These are phyloP conservation scores for Chromoteleia sp. DNA, from an alignment of 2,888 invertebrate species.

Conservation along the genomic window DNA sequence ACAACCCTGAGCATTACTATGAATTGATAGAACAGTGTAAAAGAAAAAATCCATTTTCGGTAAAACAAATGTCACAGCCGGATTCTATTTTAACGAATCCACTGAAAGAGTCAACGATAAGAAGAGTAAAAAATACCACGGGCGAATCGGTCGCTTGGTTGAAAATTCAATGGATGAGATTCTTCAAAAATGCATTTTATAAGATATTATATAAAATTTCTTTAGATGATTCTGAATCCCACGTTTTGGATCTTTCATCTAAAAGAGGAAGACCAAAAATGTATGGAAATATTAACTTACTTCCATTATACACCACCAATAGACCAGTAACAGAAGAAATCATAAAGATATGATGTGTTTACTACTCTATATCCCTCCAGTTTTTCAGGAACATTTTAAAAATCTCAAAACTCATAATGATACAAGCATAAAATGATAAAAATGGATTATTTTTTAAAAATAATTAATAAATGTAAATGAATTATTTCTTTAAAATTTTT, in stretches of 20 bases:
- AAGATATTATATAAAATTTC: constrained; percentile 55
- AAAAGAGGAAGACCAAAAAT: not conserved
- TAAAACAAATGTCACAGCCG: no score
- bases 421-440: not conserved
- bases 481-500: not conserved
- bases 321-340: constrained; percentile 29
- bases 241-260: no score
- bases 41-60: not conserved
- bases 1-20: constrained; percentile 37
- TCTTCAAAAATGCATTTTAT: constrained; percentile 43
- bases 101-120: constrained; percentile 29
- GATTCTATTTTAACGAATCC: not conserved
- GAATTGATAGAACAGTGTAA: not conserved
- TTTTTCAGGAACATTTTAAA: not conserved
- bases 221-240: constrained; percentile 42
- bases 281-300: constrained; percentile 5
- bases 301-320: constrained; percentile 30
- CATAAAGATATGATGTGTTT: not conserved
- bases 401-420: not conserved
- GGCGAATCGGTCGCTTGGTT: constrained; percentile 57
- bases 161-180: constrained; percentile 38
- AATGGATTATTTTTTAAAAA: constrained; percentile 1
- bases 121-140: constrained; percentile 45
- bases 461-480: not conserved
- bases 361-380: not conserved